Evolutionary conservation across 2,797 vertebrate genomes (phyloP), one percentile per base, ranked within the genome.

Genomic region (Cirrhinus mrigala): DNA sequence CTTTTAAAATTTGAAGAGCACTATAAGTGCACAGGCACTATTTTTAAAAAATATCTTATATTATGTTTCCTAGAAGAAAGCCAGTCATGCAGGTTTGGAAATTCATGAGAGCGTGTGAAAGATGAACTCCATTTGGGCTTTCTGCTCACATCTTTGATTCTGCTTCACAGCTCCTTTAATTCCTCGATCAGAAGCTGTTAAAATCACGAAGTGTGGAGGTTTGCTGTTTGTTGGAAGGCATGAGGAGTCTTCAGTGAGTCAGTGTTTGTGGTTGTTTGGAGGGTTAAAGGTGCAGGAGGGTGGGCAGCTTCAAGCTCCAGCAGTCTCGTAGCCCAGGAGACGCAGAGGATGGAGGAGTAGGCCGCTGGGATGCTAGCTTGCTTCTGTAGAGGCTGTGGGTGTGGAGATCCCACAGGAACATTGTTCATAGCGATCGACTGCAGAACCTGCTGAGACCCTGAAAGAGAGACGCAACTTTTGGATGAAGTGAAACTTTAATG

Each of bases 271-370:
- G 82, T 76, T 40, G 71, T 64, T 62, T 68, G 60, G 20, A 68
- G 73, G 82, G 82, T 76, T 24, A 77, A 75, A 64, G 46, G 60
- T 52, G 15, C 48, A 68, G 29, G 58, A 83, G 71, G 82, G 82
- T 83, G 73, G 82, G 82, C 82, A 83, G 82, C 60, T 76, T 56
- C 56, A 73, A 69, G 66, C 66, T 81, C 66, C 50, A 29, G 66
- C 50, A 71, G 33, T 69, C 80, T 81, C 6, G 27, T 18, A 60
- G 37, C 80, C 54, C 80, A 82, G 69, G 80, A 73, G 80, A 71
- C 24, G n/a, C 69, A 60, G 40, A 24, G 52, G 70, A 73, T 74
- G 81, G 71, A 50, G 56, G 56, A 74, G 81, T 60, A 27, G 70
- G 70, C 70, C 29, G 56, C 27, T 64, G 81, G 70, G 56, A 82